These are phyloP conservation scores for Aplysia californica DNA, from an alignment of 1,140 invertebrate genomes.

Conservation along the genomic window DNA sequence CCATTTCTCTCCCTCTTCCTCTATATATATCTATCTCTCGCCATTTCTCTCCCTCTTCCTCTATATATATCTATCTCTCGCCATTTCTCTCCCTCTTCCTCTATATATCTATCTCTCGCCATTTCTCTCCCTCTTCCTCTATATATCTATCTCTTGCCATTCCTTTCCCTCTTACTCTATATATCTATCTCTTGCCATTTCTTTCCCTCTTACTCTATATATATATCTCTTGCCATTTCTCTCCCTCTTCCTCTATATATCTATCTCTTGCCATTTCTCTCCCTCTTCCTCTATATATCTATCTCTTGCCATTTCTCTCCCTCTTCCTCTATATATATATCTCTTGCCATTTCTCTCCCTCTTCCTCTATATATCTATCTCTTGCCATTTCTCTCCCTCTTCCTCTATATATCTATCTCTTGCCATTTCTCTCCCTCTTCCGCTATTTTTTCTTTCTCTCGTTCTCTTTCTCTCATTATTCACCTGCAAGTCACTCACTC, in stretches of 20 bases:
- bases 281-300: too few species aligned
- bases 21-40: too few species aligned
- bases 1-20: neutral
- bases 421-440: neutral
- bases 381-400: too few species aligned
- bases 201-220: neutral
- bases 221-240: neutral
- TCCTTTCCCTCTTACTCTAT: neutral
- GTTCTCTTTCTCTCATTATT: too few species aligned
- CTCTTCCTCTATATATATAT: too few species aligned
- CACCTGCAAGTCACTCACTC: too few species aligned
- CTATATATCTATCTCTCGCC: neutral
- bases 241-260: too few species aligned
- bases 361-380: neutral
- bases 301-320: too few species aligned
- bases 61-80: neutral
- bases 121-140: conserved; percentile 27
- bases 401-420: neutral
- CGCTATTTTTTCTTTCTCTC: neutral
- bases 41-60: neutral
- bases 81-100: neutral
- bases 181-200: neutral
- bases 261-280: too few species aligned
- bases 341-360: neutral
- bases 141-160: neutral